phyloP scores from a whole-genome alignment of 2,797 vertebrate genomes.

The Hipposideros larvatus region DNA sequence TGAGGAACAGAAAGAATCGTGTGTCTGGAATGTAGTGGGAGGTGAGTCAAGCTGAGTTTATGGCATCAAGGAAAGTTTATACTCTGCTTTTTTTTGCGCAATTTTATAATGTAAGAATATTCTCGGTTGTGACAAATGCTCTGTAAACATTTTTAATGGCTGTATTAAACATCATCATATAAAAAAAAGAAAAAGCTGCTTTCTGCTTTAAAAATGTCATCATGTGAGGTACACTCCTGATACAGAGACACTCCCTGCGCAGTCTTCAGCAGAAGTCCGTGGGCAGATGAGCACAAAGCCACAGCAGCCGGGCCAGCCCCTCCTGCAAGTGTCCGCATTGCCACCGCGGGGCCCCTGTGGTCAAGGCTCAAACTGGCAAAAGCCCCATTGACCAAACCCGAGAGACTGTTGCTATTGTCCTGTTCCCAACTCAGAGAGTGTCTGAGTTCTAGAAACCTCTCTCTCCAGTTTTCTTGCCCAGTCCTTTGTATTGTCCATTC shows the following conservation, averaged over 20 bases:
- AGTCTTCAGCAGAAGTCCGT: not conserved
- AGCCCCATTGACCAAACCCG: not conserved
- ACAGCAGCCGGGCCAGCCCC: not conserved
- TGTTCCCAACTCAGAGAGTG: not conserved
- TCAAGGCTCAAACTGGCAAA: not conserved
- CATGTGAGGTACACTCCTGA: not conserved
- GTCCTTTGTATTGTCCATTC: not conserved
- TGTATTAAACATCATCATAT: not conserved
- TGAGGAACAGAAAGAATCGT: not conserved
- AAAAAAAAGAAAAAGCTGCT: constrained; percentile 32
- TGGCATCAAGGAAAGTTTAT: not conserved
- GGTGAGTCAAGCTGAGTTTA: not conserved
- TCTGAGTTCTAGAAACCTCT: not conserved
- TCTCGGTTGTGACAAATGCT: constrained; percentile 1
- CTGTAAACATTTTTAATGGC: constrained; percentile 65
- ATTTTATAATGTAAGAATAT: constrained; percentile 18
- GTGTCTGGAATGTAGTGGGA: not conserved
- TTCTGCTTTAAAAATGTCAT: constrained; percentile 42
- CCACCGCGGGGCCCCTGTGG: not conserved
- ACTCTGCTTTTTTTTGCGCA: not conserved
- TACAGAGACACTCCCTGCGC: not conserved
- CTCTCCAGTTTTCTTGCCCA: not conserved
- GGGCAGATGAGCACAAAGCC: not conserved
- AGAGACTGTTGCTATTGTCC: not conserved
- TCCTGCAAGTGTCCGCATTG: not conserved